Conservation (phyloP, 2,113 vertebrate genomes). For the Melospiza georgiana region DNA sequence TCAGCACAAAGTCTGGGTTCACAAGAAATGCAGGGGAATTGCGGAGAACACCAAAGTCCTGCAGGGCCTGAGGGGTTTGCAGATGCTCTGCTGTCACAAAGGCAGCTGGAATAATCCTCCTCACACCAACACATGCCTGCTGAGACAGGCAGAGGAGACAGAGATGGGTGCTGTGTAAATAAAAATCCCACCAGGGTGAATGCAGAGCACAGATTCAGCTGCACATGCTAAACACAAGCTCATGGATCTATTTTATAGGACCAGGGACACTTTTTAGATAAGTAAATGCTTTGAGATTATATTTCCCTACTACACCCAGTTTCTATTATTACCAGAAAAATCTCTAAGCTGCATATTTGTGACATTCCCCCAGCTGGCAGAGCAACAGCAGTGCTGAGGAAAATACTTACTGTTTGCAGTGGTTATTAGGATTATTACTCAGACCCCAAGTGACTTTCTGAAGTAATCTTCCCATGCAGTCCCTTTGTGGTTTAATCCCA, state of each 20-base stretch:
- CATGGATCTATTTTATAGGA: neutral
- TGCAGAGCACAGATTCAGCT: neutral
- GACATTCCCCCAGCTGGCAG: constrained; percentile 24
- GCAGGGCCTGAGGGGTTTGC: neutral
- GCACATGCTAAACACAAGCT: neutral
- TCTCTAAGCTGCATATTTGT: constrained; percentile 8
- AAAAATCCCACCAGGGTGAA: neutral
- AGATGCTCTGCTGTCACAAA: neutral
- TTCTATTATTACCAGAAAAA: constrained; percentile 31
- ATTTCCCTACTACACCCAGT: neutral
- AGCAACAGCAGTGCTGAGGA: neutral
- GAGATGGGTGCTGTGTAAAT: neutral
- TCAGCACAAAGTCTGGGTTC: neutral
- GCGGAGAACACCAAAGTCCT: neutral
- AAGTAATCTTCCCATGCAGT: constrained; percentile 23
- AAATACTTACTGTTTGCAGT: constrained; percentile 31
- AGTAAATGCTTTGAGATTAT: constrained; percentile 35
- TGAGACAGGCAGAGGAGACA: neutral
- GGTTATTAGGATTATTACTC: constrained; percentile 61
- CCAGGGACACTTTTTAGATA: neutral
- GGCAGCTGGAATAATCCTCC: neutral
- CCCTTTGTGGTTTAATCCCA: constrained; percentile 39
- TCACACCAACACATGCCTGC: neutral
- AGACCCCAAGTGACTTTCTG: constrained; percentile 32
- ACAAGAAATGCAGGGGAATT: neutral